Evolutionary conservation across 2,797 vertebrate genomes (phyloP).

Genomic region (Sebastes oblongus): DNA sequence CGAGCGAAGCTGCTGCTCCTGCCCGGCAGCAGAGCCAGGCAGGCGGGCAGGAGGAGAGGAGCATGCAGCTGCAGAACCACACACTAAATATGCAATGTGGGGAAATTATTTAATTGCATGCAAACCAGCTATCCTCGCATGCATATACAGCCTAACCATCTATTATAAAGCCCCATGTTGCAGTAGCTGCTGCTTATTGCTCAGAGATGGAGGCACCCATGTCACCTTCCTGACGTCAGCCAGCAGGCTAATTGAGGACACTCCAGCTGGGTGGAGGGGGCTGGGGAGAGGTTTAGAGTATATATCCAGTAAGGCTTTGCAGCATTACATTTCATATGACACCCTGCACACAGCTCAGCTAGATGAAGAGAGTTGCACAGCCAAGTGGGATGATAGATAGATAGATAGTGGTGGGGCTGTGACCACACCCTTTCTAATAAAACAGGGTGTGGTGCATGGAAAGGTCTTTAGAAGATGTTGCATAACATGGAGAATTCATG

Average conservation of each 20-base stretch:
- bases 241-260: constrained; percentile 76
- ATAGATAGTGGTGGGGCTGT: neutral
- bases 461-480: neutral
- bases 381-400: too few relatives aligned
- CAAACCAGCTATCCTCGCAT: neutral
- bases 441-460: constrained; percentile 47
- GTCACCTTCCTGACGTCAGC: constrained; percentile 81
- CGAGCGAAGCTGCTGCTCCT: too few relatives aligned
- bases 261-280: constrained; percentile 52
- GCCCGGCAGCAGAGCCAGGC: constrained; percentile 17
- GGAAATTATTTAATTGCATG: neutral
- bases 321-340: constrained; percentile 29
- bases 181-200: constrained; percentile 26
- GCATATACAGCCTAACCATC: neutral
- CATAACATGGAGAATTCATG: neutral
- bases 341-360: neutral
- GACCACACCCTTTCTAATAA: constrained; percentile 52
- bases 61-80: neutral
- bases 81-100: neutral
- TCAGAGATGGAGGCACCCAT: constrained; percentile 55
- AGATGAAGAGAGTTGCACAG: neutral
- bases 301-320: constrained; percentile 33
- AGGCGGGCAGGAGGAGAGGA: neutral
- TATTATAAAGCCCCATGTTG: constrained; percentile 12
- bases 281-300: constrained; percentile 6